Base-by-base conservation (phyloP, 2,797 vertebrate species). In the Peromyscus nudipes region DNA sequence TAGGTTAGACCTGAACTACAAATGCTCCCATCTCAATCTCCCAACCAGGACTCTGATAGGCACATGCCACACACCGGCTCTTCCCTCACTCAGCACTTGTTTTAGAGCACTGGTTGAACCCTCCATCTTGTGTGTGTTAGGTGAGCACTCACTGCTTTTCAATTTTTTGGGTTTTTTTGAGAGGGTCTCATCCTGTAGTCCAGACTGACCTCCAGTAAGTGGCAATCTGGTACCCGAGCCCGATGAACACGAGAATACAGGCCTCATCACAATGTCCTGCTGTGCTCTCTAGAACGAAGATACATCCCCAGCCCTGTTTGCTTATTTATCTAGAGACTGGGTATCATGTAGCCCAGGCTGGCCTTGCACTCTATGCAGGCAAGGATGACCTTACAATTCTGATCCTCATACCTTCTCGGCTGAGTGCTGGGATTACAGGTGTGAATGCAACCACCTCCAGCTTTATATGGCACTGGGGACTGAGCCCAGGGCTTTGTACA, bases 51-150 rank as follows among this genome's bases (percentile, higher is more conserved):
- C 8, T 17, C 80, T 17, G 55, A 37, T 16, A 62, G 57, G 57
- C 80, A 27, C 1, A 0, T 2, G n/a, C 7, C n/a, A 2, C 13
- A 17, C 6, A 7, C 23, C 14, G 4, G 11, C n/a, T 40, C 55
- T 55, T 55, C 12, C 17, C n/a, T n/a, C n/a, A n/a, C 6, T 62
- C 8, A 1, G 55, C n/a, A 25, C n/a, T 57, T 83, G 80, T 82
- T n/a, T 37, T 37, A 27, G 2, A 27, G 55, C 17, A 8, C 55
- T 16, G 55, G 49, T n/a, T n/a, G 52, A 81, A 25, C 52, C 52
- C 11, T 13, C 2, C 4, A 4, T 21, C 76, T 52, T 79, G 27
- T 31, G 16, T 7, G 10, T 19, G 46, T 29, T 49, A 7, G 27
- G 46, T 52, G 76, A 77, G 76, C 14, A 10, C 46, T 52, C 23